Base-by-base conservation (phyloP, 2,797 vertebrate species). In the Acanthornis magna region DNA sequence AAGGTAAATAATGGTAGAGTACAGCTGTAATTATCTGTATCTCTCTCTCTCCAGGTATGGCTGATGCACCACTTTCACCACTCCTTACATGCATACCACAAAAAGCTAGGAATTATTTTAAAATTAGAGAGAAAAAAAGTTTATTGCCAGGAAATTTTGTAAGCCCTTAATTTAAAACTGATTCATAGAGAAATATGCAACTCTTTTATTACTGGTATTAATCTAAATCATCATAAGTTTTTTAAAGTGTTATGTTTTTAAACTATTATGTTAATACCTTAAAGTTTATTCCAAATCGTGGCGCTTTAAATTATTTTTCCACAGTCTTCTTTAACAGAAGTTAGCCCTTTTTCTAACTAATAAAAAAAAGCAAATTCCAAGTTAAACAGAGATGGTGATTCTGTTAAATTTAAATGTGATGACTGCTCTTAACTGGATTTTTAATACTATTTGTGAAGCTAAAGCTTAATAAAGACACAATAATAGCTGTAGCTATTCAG, bases 71-170 rank as follows among this genome's bases (percentile, higher is more conserved):
- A 8, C 97, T 99, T 75, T 98, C 98, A 79, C 98, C 98, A 36
- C 97, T 99, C 77, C 98, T 99, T 60, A 99, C 99, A 13, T 99
- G 98, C 63, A 99, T 99, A 97, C 97, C 98, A 38, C 97, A 97
- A 17, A 99, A 98, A 97, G 98, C 98, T 94, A 99, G 98, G 94
- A 99, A 99, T 97, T 98, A 98, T 93, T 99, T 99, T 97, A 98
- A 98, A 95, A 98, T 99, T 94, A 98, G 97, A 94, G 99, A 99
- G 73, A 99, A 98, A 94, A 97, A 96, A 85, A 38, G 87, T 53
- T 62, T 82, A 27, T 38, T 79, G 54, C 48, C 95, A 26, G 87
- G 91, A 90, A 96, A 93, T 81, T 95, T 88, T 61, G 73, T 72
- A 60, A 95, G 88, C 90, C 88, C 93, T 55, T 97, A 90, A 79